Conservation (phyloP, 2,113 vertebrate species). For the Danionella cerebrum region DNA sequence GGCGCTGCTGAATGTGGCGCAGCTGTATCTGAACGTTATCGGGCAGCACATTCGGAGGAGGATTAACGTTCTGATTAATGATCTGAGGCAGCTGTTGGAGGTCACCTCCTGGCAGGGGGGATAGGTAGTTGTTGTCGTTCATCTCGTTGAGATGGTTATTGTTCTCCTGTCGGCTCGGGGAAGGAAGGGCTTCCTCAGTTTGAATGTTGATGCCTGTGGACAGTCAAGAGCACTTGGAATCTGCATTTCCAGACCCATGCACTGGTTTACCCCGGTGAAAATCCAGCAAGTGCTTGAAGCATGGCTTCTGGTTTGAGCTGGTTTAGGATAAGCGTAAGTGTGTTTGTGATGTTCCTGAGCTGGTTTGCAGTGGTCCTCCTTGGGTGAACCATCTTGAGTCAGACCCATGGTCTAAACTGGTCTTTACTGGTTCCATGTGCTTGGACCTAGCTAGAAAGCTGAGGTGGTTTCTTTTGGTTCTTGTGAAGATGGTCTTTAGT, state of each 20-base stretch:
- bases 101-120: slow-evolving; percentile 44
- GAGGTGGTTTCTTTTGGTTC: too few relatives aligned
- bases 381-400: too few relatives aligned
- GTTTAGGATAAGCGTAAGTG: too few relatives aligned
- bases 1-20: slow-evolving; percentile 36
- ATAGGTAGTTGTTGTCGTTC: slow-evolving; percentile 59
- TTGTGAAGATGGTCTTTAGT: too few relatives aligned
- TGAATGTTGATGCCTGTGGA: slow-evolving; percentile 48
- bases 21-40: slow-evolving; percentile 42
- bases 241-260: slow-evolving; percentile 45
- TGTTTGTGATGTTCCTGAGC: too few relatives aligned
- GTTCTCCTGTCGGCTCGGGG: slow-evolving; percentile 31
- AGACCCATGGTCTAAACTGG: too few relatives aligned
- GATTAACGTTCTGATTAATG: background rate
- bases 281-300: too few relatives aligned
- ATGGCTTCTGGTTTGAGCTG: too few relatives aligned
- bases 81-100: slow-evolving; percentile 48
- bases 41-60: background rate
- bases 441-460: too few relatives aligned
- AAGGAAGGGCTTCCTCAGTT: background rate
- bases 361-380: too few relatives aligned
- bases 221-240: slow-evolving; percentile 63
- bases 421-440: too few relatives aligned
- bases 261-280: slow-evolving; percentile 47
- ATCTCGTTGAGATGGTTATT: slow-evolving; percentile 46